Percentiles rank a stretch among this genome's conserved stretches.
phyloP scores from a whole-genome alignment of 2,797 vertebrate species.

The Rhadinocentrus ornatus region DNA sequence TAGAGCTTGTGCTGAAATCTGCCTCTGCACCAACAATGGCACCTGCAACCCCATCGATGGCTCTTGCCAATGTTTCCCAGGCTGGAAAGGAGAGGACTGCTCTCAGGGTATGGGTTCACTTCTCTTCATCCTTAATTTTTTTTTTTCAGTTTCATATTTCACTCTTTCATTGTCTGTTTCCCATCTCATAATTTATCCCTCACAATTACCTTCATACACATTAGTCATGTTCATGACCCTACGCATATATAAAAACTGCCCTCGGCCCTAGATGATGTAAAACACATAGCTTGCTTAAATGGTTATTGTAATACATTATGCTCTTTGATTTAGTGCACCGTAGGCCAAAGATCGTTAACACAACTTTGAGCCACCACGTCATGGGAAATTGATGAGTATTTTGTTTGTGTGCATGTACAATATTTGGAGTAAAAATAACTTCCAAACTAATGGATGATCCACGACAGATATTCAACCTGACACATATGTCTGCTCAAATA shows the following conservation, averaged over 20 bases:
- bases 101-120: constrained; percentile 87
- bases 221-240: constrained; percentile 68
- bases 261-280: constrained; percentile 64
- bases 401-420: constrained; percentile 49
- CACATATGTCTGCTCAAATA: constrained; percentile 9
- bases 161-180: constrained; percentile 40
- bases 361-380: constrained; percentile 54
- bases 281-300: constrained; percentile 66
- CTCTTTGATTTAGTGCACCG: constrained; percentile 65
- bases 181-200: constrained; percentile 43
- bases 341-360: constrained; percentile 66
- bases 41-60: constrained; percentile 97
- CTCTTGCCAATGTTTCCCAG: constrained; percentile 95
- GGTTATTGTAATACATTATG: constrained; percentile 69
- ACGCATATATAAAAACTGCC: constrained; percentile 51
- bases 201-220: constrained; percentile 43
- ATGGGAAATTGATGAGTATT: constrained; percentile 50
- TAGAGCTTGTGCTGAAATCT: constrained; percentile 88
- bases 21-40: constrained; percentile 94
- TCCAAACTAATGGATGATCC: constrained; percentile 12
- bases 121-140: constrained; percentile 22
- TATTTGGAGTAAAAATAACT: constrained; percentile 34
- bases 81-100: constrained; percentile 96
- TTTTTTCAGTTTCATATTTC: constrained; percentile 21
- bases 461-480: constrained; percentile 23